Evolutionary conservation across 2,113 vertebrate genomes (phyloP).

Genomic region (Microcebus ravelobensis): DNA sequence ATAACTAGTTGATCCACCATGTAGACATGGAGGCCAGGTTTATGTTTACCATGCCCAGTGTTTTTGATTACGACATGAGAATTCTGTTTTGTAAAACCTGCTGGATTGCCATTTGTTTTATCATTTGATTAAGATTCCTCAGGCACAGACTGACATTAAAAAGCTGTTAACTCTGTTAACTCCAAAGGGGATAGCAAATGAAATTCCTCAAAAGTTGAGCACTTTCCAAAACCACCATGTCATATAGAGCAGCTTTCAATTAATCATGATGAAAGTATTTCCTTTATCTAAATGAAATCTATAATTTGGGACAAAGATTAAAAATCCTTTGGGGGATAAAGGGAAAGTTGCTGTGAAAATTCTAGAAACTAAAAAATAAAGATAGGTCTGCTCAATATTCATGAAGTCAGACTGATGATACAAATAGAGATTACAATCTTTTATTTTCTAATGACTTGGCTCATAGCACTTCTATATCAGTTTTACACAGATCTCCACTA

Average conservation of each 20-base stretch:
- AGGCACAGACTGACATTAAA: slow-evolving; percentile 47
- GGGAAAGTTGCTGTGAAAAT: slow-evolving; percentile 58
- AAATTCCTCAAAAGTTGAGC: slow-evolving; percentile 61
- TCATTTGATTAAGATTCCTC: slow-evolving; percentile 31
- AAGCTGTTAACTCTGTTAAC: slow-evolving; percentile 62
- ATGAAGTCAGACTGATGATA: slow-evolving; percentile 45
- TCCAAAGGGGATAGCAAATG: slow-evolving; percentile 69
- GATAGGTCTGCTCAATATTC: slow-evolving; percentile 66
- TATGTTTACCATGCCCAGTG: not conserved
- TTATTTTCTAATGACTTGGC: slow-evolving; percentile 53
- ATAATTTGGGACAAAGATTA: slow-evolving; percentile 52
- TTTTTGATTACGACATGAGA: not conserved
- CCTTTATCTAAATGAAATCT: slow-evolving; percentile 67
- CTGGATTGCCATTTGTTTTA: not conserved
- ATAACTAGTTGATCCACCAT: not conserved
- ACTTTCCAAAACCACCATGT: slow-evolving; percentile 19
- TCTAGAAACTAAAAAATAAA: slow-evolving; percentile 69
- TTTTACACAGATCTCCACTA: not conserved
- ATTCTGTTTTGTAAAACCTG: slow-evolving; percentile 27
- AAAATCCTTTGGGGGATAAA: slow-evolving; percentile 48
- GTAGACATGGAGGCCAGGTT: not conserved
- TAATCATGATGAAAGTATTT: slow-evolving; percentile 62
- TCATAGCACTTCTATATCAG: not conserved
- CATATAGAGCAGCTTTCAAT: not conserved
- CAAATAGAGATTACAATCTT: slow-evolving; percentile 60